These are phyloP conservation scores for Centropus unirufus DNA, from an alignment of 2,113 vertebrate species.

Conservation along the genomic window DNA sequence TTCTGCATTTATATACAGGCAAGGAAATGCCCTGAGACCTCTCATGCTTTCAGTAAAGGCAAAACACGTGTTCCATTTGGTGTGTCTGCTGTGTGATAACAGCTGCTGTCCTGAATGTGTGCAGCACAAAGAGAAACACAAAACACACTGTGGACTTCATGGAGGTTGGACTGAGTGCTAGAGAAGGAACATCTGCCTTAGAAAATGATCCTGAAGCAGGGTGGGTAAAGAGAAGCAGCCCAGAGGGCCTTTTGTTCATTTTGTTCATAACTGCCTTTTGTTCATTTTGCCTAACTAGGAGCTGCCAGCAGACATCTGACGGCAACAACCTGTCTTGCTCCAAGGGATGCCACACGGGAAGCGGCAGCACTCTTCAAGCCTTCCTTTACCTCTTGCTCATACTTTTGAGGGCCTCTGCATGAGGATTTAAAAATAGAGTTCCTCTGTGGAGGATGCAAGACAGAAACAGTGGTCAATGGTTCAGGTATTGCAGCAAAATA, in stretches of 20 bases:
- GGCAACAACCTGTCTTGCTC: neutral
- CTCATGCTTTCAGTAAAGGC: neutral
- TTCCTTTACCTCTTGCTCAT: neutral
- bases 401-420: neutral
- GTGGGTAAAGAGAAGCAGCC: neutral
- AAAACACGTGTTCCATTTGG: fast-evolving
- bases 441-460: neutral
- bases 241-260: neutral
- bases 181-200: neutral
- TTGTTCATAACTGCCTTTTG: neutral
- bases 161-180: neutral
- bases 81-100: neutral
- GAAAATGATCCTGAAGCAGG: neutral
- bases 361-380: neutral
- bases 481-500: neutral
- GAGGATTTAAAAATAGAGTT: neutral
- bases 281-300: neutral
- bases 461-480: fast-evolving
- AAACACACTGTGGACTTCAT: neutral
- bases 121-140: neutral
- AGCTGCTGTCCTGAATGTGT: neutral
- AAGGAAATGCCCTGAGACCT: neutral
- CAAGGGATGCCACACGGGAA: neutral
- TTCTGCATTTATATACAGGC: neutral
- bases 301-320: neutral